Evolutionary conservation across 2,797 vertebrate genomes (phyloP).

Genomic region (Anguilla anguilla): DNA sequence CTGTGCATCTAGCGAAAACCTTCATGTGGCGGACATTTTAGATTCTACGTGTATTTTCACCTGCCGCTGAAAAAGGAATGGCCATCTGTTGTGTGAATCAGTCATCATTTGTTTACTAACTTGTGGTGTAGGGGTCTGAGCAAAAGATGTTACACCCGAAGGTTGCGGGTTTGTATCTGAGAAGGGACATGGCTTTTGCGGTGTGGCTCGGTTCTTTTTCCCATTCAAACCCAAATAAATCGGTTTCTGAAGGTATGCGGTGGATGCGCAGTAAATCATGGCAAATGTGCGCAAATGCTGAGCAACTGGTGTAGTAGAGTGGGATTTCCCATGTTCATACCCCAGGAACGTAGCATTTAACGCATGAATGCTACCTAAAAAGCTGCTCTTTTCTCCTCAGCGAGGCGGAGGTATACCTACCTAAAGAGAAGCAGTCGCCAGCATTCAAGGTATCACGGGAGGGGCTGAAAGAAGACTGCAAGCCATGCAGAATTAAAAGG

Average conservation of each 20-base stretch:
- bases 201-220: neutral
- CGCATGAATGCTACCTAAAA: constrained; percentile 1
- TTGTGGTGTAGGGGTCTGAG: neutral
- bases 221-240: neutral
- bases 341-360: neutral
- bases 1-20: neutral
- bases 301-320: neutral
- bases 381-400: constrained; percentile 59
- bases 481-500: constrained; percentile 79
- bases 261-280: neutral
- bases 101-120: neutral
- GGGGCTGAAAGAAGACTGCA: constrained; percentile 68
- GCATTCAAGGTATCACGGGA: constrained; percentile 84
- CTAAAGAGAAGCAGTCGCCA: constrained; percentile 77
- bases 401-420: constrained; percentile 82
- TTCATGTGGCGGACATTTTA: neutral
- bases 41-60: neutral
- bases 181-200: neutral
- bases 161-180: neutral
- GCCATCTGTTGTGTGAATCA: neutral
- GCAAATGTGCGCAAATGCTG: neutral
- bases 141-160: neutral
- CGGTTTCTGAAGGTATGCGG: neutral
- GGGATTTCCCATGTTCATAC: neutral
- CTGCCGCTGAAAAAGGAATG: neutral